These are phyloP conservation scores for Prosapia bicincta DNA, from an alignment of 2,888 invertebrate species.

Conservation along the genomic window DNA sequence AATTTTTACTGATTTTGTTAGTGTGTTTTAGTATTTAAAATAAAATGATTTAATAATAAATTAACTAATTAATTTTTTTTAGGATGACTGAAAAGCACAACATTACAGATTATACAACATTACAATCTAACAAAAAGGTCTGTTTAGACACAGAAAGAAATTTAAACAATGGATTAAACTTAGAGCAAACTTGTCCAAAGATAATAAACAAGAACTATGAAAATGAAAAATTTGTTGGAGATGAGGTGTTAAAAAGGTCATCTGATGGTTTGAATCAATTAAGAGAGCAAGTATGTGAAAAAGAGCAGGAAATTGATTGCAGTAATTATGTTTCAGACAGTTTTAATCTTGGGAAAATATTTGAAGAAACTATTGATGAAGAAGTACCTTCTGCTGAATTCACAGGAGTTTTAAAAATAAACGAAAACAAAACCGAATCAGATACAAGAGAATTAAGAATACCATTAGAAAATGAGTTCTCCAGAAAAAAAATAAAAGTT, in stretches of 20 bases:
- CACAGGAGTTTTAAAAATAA: background rate
- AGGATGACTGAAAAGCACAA: background rate
- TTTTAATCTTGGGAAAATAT: conserved; percentile 65
- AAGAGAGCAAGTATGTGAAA: conserved; percentile 43
- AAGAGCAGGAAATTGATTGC: conserved; percentile 30
- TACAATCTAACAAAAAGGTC: background rate
- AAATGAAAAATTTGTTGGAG: background rate
- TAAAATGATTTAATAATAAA: too few species aligned
- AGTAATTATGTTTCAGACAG: conserved; percentile 31
- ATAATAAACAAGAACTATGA: background rate
- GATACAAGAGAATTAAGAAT: too few species aligned
- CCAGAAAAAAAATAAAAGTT: conserved; percentile 11
- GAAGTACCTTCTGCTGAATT: conserved; percentile 50
- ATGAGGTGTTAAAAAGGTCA: background rate
- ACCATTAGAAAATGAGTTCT: too few species aligned
- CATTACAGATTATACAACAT: background rate
- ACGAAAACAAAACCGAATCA: too few species aligned
- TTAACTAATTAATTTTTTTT: too few species aligned
- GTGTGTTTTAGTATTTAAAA: too few species aligned
- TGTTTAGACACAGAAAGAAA: background rate
- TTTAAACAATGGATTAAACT: background rate
- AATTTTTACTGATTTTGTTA: too few species aligned
- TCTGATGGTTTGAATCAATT: conserved; percentile 66
- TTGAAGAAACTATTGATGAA: conserved; percentile 81
- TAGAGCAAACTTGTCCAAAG: background rate